A percentile compares a stretch with the other conserved stretches of the same genome.
Evolutionary conservation across 2,797 vertebrate species (phyloP).

Genomic region (Morelia viridis): DNA sequence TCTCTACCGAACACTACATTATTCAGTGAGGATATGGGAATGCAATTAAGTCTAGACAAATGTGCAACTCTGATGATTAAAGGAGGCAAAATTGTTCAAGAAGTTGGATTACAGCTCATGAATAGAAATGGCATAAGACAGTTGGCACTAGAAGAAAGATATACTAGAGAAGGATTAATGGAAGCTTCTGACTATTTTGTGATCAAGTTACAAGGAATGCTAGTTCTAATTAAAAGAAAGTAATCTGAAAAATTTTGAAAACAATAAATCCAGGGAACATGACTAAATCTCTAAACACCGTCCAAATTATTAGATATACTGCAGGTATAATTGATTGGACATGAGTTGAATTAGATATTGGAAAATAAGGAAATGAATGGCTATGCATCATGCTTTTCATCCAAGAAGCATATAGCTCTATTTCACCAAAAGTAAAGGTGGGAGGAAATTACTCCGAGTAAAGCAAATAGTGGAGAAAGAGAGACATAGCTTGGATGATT

Average conservation of each 20-base stretch:
- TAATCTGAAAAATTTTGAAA: background rate
- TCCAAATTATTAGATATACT: background rate
- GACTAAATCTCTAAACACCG: background rate
- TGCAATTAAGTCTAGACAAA: background rate
- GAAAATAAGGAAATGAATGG: background rate
- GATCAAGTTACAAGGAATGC: background rate
- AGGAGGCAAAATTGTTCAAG: background rate
- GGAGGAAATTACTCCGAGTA: background rate
- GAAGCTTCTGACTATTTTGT: background rate
- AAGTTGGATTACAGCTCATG: background rate
- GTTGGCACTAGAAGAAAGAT: background rate
- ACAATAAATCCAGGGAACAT: background rate
- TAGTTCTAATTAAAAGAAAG: background rate
- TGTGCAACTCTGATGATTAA: background rate
- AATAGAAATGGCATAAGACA: background rate
- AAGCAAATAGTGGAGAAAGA: background rate
- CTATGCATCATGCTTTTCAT: background rate
- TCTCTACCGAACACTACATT: background rate
- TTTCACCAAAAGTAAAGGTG: background rate
- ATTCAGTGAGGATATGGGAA: background rate
- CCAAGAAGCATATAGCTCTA: background rate
- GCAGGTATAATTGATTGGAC: background rate
- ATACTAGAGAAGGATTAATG: background rate
- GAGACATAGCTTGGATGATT: background rate
- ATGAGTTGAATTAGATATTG: background rate